phyloP scores from a whole-genome alignment of 2,888 invertebrate genomes.

The Thera britannica region DNA sequence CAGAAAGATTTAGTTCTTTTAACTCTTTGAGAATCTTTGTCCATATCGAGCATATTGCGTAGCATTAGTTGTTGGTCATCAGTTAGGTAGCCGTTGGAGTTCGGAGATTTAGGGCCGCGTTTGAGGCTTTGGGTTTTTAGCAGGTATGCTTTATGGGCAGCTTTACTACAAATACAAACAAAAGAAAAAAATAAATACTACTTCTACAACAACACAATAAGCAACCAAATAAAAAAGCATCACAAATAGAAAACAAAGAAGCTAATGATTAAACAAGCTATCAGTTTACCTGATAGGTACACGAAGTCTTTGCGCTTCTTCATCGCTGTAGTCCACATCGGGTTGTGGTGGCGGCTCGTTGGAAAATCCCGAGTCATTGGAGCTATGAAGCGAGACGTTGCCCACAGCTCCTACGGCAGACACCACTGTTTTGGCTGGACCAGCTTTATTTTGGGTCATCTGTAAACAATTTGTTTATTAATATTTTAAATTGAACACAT shows the following conservation, averaged over 20 bases:
- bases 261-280: background rate
- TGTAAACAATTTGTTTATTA: constrained; percentile 37
- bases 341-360: constrained; percentile 95
- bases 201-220: constrained; percentile 55
- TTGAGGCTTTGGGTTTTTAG: constrained; percentile 80
- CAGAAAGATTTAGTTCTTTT: constrained; percentile 94
- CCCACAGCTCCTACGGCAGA: constrained; percentile 84
- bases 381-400: constrained; percentile 93
- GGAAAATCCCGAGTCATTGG: constrained; percentile 96
- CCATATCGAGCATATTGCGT: constrained; percentile 80
- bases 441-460: constrained; percentile 76
- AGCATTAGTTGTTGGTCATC: constrained; percentile 83
- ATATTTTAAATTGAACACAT: too few relatives aligned
- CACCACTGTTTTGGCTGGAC: constrained; percentile 77
- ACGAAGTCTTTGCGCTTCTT: constrained; percentile 88
- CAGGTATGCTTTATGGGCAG: constrained; percentile 71
- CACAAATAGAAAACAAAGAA: constrained; percentile 19
- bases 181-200: constrained; percentile 54
- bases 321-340: constrained; percentile 95
- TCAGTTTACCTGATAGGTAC: constrained; percentile 86
- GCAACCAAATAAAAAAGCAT: constrained; percentile 55
- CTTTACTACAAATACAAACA: constrained; percentile 75
- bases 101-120: constrained; percentile 66
- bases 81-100: constrained; percentile 79
- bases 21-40: constrained; percentile 87